Conservation (phyloP, 2,888 invertebrate species). For the Lathronympha strigana region DNA sequence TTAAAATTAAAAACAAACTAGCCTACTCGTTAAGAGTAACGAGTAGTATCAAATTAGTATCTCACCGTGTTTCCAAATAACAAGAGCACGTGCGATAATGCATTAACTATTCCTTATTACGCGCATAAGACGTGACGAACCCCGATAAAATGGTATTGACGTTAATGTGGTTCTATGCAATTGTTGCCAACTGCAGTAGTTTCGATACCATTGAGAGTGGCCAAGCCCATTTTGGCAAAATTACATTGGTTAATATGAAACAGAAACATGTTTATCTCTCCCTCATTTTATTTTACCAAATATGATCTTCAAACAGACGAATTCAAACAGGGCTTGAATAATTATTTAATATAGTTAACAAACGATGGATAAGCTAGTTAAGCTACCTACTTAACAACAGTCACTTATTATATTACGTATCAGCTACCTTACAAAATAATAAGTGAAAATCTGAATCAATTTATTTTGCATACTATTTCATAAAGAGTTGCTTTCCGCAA, state of each 20-base stretch:
- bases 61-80: background rate
- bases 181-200: background rate
- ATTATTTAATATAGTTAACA: too few relatives aligned
- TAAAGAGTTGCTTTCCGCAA: too few relatives aligned
- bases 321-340: too few relatives aligned
- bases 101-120: too few relatives aligned
- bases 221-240: background rate
- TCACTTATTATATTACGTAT: too few relatives aligned
- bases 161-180: background rate
- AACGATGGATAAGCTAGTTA: too few relatives aligned
- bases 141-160: background rate
- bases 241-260: background rate
- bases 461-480: too few relatives aligned
- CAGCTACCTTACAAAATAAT: too few relatives aligned
- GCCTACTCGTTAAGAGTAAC: background rate
- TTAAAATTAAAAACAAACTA: background rate
- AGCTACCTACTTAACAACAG: too few relatives aligned
- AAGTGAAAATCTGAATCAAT: too few relatives aligned
- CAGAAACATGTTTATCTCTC: background rate
- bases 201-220: background rate
- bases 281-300: background rate
- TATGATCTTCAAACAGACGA: too few relatives aligned
- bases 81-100: too few relatives aligned
- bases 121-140: slow-evolving; percentile 23
- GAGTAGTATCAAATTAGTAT: background rate